Base-by-base conservation (phyloP, 2,797 vertebrate genomes). In the Aeoliscus strigatus region DNA sequence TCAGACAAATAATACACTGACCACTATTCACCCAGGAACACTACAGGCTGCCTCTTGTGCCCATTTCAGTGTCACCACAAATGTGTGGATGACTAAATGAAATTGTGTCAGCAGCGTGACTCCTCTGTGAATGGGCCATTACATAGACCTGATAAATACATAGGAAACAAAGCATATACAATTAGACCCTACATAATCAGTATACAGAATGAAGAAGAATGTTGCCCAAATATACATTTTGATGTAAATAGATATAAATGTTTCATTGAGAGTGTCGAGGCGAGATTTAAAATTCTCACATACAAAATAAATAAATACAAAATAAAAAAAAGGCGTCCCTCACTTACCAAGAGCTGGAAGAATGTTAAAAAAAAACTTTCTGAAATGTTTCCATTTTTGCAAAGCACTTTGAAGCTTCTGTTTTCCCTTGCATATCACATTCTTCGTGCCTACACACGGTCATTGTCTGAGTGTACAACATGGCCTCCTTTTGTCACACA, bases 21-120 rank as follows among this genome's bases (percentile, higher is more conserved):
- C 55, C 13, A 3, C 42, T 62, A 46, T 50, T 43, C 42, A 55
- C 30, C 54, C 40, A 8, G 38, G 42, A 33, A 49, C 44, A 13
- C 12, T 5, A 61, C 49, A 75, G 41, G 64, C n/a, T 49, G 41
- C 24, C 60, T 43, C 59, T 72, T 82, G 69, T 80, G 66, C 56
- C 40, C 30, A n/a, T 23, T 10, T 28, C 50, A 39, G 53, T 68
- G 50, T 32, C 48, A 48, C 18, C 6, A 21, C 6, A 6, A 21
- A 21, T 56, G 32, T 33, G 26, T 36, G 32, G 51, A 14, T 6
- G 26, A 54, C 50, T 57, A 38, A 39, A 62, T 61, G 10, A 15
- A 34, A 43, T 39, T 45, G 24, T 17, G 9, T 42, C 25, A 24
- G 16, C 18, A 14, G 61, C 25, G 27, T 27, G 44, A 28, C 27